A percentile compares a stretch with the other conserved stretches of the same genome.
phyloP scores from a whole-genome alignment of 2,797 vertebrate species.

The Acomys russatus region DNA sequence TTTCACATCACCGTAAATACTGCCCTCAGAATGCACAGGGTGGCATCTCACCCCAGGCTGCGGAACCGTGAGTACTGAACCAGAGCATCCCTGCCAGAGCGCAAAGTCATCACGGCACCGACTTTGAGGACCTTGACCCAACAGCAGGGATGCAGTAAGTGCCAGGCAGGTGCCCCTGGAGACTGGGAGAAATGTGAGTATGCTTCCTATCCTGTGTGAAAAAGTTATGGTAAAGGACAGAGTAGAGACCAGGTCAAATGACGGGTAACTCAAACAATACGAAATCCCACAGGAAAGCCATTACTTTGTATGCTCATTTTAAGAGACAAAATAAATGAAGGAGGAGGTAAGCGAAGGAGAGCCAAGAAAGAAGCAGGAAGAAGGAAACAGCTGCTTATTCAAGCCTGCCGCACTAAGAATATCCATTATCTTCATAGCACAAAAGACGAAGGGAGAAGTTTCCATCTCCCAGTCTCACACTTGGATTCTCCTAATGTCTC shows the following conservation, averaged over 20 bases:
- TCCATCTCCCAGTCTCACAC: neutral
- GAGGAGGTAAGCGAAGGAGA: neutral
- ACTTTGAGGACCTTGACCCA: neutral
- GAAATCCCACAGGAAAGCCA: neutral
- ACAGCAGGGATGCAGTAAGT: neutral
- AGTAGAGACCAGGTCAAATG: neutral
- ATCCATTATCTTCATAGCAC: neutral
- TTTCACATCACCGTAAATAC: neutral
- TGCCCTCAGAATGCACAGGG: neutral
- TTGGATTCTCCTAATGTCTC: constrained; percentile 6
- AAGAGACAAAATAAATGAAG: neutral
- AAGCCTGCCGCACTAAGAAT: neutral
- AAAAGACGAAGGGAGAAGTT: neutral
- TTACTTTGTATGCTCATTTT: neutral
- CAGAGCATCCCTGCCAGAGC: neutral
- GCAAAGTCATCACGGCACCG: neutral
- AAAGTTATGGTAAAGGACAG: neutral
- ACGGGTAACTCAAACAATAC: neutral
- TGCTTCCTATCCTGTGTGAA: neutral
- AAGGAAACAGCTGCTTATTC: neutral
- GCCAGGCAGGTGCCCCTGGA: neutral
- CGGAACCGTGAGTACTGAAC: neutral
- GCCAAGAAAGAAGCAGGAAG: neutral
- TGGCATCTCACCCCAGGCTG: neutral
- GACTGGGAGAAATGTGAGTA: neutral